Evolutionary conservation across 2,113 vertebrate genomes (phyloP).

Genomic region (Hirundichthys speculiger): DNA sequence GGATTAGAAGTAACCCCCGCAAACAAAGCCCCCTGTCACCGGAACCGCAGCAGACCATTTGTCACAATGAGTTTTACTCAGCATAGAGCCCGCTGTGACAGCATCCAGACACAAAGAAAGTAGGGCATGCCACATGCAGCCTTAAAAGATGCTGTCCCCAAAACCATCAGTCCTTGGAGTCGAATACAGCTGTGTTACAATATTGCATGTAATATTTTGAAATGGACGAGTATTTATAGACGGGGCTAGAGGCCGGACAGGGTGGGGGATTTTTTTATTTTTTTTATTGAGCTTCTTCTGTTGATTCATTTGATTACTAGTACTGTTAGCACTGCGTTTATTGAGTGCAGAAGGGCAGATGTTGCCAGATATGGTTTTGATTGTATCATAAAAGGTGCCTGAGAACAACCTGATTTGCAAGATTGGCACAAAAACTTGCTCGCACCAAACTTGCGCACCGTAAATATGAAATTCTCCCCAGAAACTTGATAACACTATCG

Average conservation of each 20-base stretch:
- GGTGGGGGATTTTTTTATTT: too few relatives aligned
- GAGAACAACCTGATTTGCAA: too few relatives aligned
- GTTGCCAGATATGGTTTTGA: too few relatives aligned
- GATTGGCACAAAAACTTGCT: too few relatives aligned
- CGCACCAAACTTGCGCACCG: background rate
- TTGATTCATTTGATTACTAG: background rate
- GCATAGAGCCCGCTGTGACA: conserved; percentile 31
- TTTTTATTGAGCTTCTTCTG: too few relatives aligned
- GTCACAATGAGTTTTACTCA: conserved; percentile 62
- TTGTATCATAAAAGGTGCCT: too few relatives aligned
- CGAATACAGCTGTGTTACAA: conserved; percentile 13
- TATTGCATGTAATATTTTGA: conserved; percentile 2
- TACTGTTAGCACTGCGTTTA: background rate
- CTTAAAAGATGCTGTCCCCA: conserved; percentile 18
- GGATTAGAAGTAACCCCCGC: conserved; percentile 49
- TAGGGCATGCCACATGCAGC: conserved; percentile 30
- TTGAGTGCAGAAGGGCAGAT: background rate
- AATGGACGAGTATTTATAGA: background rate
- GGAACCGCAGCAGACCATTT: conserved; percentile 59
- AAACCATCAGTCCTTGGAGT: conserved; percentile 17
- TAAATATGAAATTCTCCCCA: too few relatives aligned
- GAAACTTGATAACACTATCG: too few relatives aligned
- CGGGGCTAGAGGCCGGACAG: too few relatives aligned
- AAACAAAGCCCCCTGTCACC: conserved; percentile 23
- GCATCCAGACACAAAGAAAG: conserved; percentile 39